Percentiles rank a stretch among this genome's conserved stretches.
These are phyloP conservation scores for Pemphigus obesinymphae DNA, from an alignment of 1,140 invertebrate genomes.

Conservation along the genomic window DNA sequence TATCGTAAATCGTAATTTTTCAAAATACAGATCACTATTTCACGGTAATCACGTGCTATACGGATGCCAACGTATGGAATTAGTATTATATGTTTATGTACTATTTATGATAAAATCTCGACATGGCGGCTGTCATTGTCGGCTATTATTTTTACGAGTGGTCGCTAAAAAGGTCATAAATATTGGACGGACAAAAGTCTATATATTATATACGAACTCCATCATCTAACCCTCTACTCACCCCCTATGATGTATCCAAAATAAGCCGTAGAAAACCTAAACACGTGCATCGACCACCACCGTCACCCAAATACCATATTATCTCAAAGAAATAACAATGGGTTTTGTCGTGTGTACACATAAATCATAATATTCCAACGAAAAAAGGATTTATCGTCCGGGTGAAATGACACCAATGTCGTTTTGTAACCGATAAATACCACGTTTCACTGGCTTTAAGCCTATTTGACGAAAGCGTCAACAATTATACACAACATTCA, in stretches of 20 bases:
- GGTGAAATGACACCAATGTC: neutral
- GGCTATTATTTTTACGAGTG: constrained; percentile 28
- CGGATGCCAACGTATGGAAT: too few relatives aligned
- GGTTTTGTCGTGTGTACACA: constrained; percentile 11
- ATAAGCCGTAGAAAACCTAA: constrained; percentile 33
- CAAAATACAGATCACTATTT: too few relatives aligned
- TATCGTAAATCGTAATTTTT: too few relatives aligned
- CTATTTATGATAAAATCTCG: too few relatives aligned
- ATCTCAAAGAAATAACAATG: constrained; percentile 31
- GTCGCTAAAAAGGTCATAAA: constrained; percentile 15
- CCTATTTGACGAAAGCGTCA: too few relatives aligned
- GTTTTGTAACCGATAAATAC: neutral
- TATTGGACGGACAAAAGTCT: constrained; percentile 8
- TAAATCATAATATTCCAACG: constrained; percentile 27
- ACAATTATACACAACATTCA: too few relatives aligned
- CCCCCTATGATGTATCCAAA: neutral
- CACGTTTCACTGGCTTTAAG: neutral
- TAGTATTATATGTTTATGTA: too few relatives aligned
- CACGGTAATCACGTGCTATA: too few relatives aligned
- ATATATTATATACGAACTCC: neutral
- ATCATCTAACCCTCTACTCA: too few relatives aligned
- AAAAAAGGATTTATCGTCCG: neutral
- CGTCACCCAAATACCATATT: constrained; percentile 28
- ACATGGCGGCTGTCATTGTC: neutral
- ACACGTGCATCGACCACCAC: neutral